Conservation (phyloP, 1,140 invertebrate species). For the Ceratitis capitata region DNA sequence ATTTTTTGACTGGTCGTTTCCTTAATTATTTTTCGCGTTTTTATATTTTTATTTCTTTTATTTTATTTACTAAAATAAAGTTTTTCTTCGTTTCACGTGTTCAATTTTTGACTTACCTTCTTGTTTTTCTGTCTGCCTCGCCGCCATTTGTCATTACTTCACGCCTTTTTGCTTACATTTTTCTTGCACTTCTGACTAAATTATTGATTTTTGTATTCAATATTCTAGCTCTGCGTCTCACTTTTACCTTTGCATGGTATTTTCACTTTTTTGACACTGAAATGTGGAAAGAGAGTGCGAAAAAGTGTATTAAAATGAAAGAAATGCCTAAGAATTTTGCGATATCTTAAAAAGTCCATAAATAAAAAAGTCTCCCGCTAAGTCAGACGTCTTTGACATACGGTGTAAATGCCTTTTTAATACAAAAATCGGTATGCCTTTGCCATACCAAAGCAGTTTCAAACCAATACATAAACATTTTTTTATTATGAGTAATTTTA, state of each 20-base stretch:
- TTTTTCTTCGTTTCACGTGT: neutral
- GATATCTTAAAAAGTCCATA: conserved; percentile 11
- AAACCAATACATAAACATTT: neutral
- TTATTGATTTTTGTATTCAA: conserved; percentile 5
- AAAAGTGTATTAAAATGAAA: neutral
- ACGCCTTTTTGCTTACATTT: neutral
- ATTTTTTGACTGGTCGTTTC: too few relatives aligned
- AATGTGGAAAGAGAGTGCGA: neutral
- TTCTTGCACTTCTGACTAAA: neutral
- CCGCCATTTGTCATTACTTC: neutral
- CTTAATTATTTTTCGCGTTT: neutral
- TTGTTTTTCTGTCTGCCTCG: neutral
- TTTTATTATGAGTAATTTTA: too few relatives aligned
- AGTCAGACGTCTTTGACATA: conserved; percentile 38
- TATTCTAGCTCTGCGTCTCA: neutral
- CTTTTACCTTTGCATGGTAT: neutral
- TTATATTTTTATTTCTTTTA: neutral
- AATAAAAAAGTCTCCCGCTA: conserved; percentile 39
- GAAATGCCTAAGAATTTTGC: conserved; percentile 1
- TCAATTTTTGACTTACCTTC: neutral
- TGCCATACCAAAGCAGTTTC: neutral
- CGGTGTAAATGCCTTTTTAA: conserved; percentile 1
- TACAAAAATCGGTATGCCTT: too few relatives aligned
- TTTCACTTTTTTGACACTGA: conserved; percentile 12
- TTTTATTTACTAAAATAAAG: too few relatives aligned